These are phyloP conservation scores for Lepilemur ruficaudatus DNA, from an alignment of 2,797 vertebrate species.

Conservation along the genomic window DNA sequence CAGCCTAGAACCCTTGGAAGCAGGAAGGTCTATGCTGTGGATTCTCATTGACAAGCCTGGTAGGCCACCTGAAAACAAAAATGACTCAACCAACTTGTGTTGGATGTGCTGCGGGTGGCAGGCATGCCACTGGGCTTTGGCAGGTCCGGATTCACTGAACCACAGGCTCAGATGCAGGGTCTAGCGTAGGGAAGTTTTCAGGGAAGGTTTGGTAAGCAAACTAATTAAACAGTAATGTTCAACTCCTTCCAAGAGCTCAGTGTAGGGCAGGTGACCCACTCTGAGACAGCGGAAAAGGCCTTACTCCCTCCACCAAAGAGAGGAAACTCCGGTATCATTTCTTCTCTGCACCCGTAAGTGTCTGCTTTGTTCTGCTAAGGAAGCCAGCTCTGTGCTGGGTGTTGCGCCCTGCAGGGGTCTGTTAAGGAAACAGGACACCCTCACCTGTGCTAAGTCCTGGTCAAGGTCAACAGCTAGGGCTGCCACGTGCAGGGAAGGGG, in stretches of 20 bases:
- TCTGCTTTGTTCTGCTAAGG: fast-evolving
- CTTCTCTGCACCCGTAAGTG: fast-evolving
- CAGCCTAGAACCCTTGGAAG: not conserved
- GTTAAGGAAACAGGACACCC: not conserved
- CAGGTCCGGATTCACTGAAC: not conserved
- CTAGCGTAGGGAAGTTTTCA: not conserved
- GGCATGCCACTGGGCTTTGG: not conserved
- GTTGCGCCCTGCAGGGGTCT: not conserved
- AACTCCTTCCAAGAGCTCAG: not conserved
- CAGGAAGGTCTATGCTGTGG: not conserved
- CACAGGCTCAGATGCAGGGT: not conserved
- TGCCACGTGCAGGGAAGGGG: not conserved
- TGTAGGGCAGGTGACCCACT: not conserved
- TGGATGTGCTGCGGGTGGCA: not conserved
- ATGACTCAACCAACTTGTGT: not conserved
- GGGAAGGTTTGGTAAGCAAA: not conserved
- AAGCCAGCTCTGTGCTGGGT: not conserved
- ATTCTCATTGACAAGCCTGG: not conserved
- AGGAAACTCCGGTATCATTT: not conserved
- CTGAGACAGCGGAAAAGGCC: not conserved
- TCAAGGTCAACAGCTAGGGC: not conserved
- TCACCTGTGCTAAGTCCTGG: fast-evolving
- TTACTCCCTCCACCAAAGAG: not conserved
- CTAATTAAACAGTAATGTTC: not conserved
- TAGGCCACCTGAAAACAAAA: not conserved